Conservation (phyloP, 1,140 invertebrate genomes). For the Zophobas atratus region DNA sequence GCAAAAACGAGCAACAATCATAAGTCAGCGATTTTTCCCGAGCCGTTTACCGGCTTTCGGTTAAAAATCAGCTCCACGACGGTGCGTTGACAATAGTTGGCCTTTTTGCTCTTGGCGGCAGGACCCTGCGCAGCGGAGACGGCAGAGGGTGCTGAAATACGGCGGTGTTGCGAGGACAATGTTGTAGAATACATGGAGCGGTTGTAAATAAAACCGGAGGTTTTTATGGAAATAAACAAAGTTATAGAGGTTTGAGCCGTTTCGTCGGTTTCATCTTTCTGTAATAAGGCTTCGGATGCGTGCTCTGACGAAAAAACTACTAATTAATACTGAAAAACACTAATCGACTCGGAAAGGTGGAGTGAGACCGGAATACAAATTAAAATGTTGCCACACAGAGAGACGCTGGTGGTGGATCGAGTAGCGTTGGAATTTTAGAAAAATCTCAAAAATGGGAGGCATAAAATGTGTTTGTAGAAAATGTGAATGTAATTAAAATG, state of each 20-base stretch:
- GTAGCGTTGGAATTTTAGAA: neutral
- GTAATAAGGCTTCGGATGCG: constrained; percentile 33
- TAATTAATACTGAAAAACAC: constrained; percentile 53
- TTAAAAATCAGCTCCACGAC: constrained; percentile 24
- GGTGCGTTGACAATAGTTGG: constrained; percentile 42
- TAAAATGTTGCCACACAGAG: constrained; percentile 44
- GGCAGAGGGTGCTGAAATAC: constrained; percentile 4
- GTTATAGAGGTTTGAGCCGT: constrained; percentile 25
- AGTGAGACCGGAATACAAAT: constrained; percentile 53
- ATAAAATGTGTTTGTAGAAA: neutral
- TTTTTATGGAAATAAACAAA: constrained; percentile 31
- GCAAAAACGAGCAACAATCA: constrained; percentile 23
- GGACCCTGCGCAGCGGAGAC: constrained; percentile 1
- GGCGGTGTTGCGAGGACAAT: constrained; percentile 14
- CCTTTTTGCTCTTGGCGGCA: constrained; percentile 17
- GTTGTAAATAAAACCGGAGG: constrained; percentile 30
- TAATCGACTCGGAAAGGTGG: constrained; percentile 38
- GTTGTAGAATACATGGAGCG: constrained; percentile 35
- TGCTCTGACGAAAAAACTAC: constrained; percentile 46
- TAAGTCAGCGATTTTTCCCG: constrained; percentile 18
- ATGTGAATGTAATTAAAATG: neutral
- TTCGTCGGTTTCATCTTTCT: constrained; percentile 29
- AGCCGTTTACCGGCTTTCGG: constrained; percentile 9
- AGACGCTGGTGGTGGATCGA: constrained; percentile 12
- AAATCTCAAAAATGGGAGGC: neutral